Base-by-base conservation (phyloP, 2,113 vertebrate genomes). In the Arvicanthis niloticus region DNA sequence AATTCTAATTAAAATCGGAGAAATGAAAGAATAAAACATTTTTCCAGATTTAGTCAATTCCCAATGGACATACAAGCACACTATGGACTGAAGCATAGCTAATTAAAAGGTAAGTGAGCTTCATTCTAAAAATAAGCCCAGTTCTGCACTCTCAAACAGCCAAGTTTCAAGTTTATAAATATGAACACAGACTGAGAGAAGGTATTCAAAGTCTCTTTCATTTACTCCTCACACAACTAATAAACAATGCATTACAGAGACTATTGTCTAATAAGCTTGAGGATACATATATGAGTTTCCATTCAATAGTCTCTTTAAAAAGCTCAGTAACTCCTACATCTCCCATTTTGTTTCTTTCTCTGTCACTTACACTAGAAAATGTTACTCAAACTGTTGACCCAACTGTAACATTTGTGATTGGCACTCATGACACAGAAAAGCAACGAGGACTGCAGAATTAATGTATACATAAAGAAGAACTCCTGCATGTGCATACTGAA, bases 1-100 rank as follows among this genome's bases (percentile, higher is more conserved):
- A n/a, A 60, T 62, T 91, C 77, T 93, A 95, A 95, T 95, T 82
- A 94, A 45, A 93, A 86, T 7, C 76, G 22, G 72, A 91, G n/a
- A 96, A 93, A 56, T 70, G 21, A 72, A 93, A 87, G 37, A 92
- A 88, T 7, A 94, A 91, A 92, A 89, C 15, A 72, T 88, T 65
- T 80, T 91, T 80, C 62, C 40, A 82, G 75, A 48, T 78, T 92
- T 91, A 91, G 58, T 75, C 60, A 89, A 88, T 65, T 85, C 86
- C 73, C 81, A 37, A 2, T 76, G 42, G 91, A 42, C 34, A 73
- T 58, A 86, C 93, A 88, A 67, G 24, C 53, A 86, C 22, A n/a
- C 29, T 12, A 82, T n/a, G 12, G 15, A 76, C 51, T 62, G 37
- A 92, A 85, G 31, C 10, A 72, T 22, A 92, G 75, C 34, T 92